phyloP scores from a whole-genome alignment of 2,113 vertebrate genomes.

The Myiagra hebetior region DNA sequence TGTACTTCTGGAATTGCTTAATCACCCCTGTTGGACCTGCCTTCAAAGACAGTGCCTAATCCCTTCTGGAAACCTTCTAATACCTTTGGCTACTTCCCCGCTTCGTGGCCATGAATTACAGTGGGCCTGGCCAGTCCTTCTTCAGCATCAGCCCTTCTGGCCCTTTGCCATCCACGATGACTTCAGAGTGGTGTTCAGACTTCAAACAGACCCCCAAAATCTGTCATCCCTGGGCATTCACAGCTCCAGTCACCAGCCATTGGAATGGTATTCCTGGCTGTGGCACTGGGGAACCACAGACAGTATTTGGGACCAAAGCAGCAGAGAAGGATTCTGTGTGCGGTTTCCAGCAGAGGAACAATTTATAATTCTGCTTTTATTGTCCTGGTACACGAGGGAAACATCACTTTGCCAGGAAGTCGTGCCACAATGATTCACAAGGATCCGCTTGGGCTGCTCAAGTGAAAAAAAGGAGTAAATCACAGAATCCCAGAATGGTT shows the following conservation, averaged over 20 bases:
- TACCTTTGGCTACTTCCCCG: neutral
- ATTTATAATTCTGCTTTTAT: neutral
- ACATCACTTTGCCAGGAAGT: neutral
- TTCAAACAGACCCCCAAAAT: neutral
- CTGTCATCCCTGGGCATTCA: neutral
- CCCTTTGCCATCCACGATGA: neutral
- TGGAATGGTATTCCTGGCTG: neutral
- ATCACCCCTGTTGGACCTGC: neutral
- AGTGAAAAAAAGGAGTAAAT: neutral
- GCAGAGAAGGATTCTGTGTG: neutral
- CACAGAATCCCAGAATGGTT: neutral
- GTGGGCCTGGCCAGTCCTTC: neutral
- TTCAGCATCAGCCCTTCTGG: neutral
- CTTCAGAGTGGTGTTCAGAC: neutral
- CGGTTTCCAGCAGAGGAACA: neutral
- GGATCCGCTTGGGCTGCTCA: neutral
- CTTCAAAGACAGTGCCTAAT: constrained; percentile 12
- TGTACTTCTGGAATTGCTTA: neutral
- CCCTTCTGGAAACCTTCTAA: neutral
- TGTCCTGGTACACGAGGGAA: neutral
- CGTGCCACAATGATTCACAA: neutral
- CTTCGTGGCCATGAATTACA: neutral
- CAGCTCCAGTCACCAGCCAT: accelerated
- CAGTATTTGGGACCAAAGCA: neutral
- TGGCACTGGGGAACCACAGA: neutral